Percentiles rank a stretch among this genome's conserved stretches.
Conservation (phyloP, 2,888 invertebrate species). For the Polietes domitor region DNA sequence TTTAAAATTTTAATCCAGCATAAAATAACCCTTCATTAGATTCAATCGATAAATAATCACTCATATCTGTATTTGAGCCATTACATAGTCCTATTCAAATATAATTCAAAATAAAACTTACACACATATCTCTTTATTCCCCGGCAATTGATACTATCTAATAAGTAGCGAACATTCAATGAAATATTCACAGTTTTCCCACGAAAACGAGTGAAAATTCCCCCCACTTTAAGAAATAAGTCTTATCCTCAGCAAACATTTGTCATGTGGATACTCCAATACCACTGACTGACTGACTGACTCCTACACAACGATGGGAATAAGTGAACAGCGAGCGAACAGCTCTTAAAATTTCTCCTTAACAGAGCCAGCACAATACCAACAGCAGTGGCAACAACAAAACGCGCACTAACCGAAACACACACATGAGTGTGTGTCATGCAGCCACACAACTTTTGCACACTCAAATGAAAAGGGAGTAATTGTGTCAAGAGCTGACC, state of each 20-base stretch:
- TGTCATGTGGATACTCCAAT: conserved; percentile 7
- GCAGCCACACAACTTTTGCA: background rate
- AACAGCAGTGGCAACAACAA: background rate
- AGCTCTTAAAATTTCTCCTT: background rate
- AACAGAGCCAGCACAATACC: no score
- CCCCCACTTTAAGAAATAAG: background rate
- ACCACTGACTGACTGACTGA: background rate
- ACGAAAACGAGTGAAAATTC: background rate
- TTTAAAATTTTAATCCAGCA: no score
- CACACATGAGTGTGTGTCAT: background rate
- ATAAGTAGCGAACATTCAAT: no score
- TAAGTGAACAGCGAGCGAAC: background rate
- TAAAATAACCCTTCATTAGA: no score
- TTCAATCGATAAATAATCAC: no score
- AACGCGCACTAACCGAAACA: background rate
- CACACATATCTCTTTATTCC: no score
- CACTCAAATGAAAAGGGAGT: conserved; percentile 36
- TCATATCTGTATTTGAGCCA: no score
- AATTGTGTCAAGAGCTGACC: conserved; percentile 66
- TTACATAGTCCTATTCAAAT: no score
- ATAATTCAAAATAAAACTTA: no score
- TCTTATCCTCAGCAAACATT: background rate
- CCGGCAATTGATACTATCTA: no score
- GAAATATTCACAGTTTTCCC: background rate
- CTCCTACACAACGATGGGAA: background rate